Percentiles rank a stretch among this genome's conserved stretches.
These are phyloP conservation scores for Amblyraja radiata DNA, from an alignment of 2,797 vertebrate species.

Conservation along the genomic window DNA sequence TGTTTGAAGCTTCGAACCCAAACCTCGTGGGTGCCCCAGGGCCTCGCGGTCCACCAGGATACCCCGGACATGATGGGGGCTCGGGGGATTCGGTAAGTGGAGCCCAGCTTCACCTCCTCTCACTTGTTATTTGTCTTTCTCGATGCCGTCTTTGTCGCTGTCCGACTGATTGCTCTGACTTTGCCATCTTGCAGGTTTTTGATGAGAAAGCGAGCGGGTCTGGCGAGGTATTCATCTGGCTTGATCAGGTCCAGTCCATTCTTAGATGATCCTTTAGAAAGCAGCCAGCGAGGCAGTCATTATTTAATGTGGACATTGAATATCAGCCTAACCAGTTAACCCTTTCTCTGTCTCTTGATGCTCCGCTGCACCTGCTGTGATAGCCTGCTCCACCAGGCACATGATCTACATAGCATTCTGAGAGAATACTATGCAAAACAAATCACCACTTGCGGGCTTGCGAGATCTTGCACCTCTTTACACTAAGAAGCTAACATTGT, in stretches of 20 bases:
- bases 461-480: neutral
- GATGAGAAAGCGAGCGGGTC: conserved; percentile 62
- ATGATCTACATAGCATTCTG: neutral
- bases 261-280: conserved; percentile 27
- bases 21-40: conserved; percentile 46
- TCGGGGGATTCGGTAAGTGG: conserved; percentile 71
- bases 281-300: conserved; percentile 55
- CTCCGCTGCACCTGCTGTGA: neutral
- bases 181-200: conserved; percentile 54
- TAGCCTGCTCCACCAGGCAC: neutral
- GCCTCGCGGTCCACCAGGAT: conserved; percentile 63
- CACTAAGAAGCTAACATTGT: too few relatives aligned
- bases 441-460: too few relatives aligned
- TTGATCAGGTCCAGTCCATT: conserved; percentile 42
- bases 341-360: conserved; percentile 45
- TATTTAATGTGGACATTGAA: conserved; percentile 39
- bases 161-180: conserved; percentile 31
- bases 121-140: neutral
- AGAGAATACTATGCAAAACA: neutral
- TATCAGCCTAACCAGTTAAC: conserved; percentile 41
- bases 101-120: neutral
- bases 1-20: conserved; percentile 45
- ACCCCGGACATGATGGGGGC: conserved; percentile 63
- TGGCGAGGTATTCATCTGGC: conserved; percentile 54
- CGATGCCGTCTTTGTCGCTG: conserved; percentile 19